Base-by-base conservation (phyloP, 2,888 invertebrate species). In the Drosophila recens region DNA sequence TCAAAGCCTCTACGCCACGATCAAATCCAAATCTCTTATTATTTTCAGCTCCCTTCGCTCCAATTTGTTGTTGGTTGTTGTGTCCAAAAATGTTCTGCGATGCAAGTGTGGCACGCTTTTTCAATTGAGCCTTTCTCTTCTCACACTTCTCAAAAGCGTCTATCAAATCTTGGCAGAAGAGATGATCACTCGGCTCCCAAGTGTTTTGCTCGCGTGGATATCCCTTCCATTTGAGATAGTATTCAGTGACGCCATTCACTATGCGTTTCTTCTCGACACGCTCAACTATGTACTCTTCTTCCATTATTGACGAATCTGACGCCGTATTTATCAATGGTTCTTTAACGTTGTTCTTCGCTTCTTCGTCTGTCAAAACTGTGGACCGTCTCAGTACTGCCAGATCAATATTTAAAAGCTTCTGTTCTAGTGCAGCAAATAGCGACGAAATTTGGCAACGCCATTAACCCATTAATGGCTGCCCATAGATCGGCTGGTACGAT, bases 141-240 rank as follows among this genome's bases (percentile, higher is more conserved):
- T 96, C 94, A 0, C 96, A 95, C 8, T 96, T 96, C 92, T 98
- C 98, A 92, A 96, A 98, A 0, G 96, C 96, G 67, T 95, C 94
- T 75, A 97, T 97, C 38, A 97, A 93, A 83, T 97, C 97, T 0
- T 98, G 98, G 91, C 98, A 98, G 88, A 97, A 97, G 2, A 98
- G 93, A 90, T 98, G 97, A 83, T 97, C 97, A 83, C 97, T 96
- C 0, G 98, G 98, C 89, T 98, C 98, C 98, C 98, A 98, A 1
- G 98, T 98, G 88, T 98, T 98, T 86, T 98, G 98, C 46, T 95
- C 96, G 89, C 96, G 95, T 53, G 95, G 95, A 90, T 97, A 97
- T 3, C 96, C 96, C 90, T 96, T 96, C 96, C 96, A 96, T 91
- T 96, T 96, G 2, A 96, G 91, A 75, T 93, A 95, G 86, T 96